phyloP scores from a whole-genome alignment of 1,140 invertebrate species.

The Sinonovacula constricta region DNA sequence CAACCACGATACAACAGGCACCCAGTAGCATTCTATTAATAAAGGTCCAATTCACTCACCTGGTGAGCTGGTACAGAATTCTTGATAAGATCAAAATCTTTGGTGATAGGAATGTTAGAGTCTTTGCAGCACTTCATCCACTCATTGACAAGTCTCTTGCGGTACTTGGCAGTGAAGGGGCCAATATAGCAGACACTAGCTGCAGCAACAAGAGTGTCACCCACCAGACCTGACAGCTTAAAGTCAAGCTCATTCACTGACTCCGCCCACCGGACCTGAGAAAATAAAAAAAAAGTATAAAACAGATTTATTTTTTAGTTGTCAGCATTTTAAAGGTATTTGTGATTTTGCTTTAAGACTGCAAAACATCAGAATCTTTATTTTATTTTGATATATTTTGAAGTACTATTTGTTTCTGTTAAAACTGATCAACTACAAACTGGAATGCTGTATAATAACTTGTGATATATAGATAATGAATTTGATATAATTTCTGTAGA shows the following conservation, averaged over 20 bases:
- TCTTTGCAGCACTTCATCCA: constrained; percentile 70
- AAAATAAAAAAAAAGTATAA: too few relatives aligned
- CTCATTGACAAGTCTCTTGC: constrained; percentile 63
- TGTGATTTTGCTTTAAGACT: too few relatives aligned
- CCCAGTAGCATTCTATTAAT: neutral
- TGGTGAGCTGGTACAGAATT: constrained; percentile 85
- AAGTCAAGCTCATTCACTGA: constrained; percentile 82
- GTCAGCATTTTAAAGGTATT: too few relatives aligned
- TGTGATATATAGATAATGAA: too few relatives aligned
- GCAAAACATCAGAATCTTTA: too few relatives aligned
- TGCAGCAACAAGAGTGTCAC: constrained; percentile 75
- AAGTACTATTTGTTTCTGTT: too few relatives aligned
- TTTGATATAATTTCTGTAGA: too few relatives aligned
- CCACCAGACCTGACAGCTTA: constrained; percentile 74
- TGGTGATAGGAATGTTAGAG: constrained; percentile 73
- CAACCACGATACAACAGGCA: neutral
- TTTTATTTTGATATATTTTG: too few relatives aligned
- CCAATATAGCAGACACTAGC: constrained; percentile 76
- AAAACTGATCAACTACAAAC: too few relatives aligned
- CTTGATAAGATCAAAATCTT: constrained; percentile 83
- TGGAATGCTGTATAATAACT: too few relatives aligned
- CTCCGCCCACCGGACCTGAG: constrained; percentile 87
- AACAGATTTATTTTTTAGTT: too few relatives aligned
- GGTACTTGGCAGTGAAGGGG: constrained; percentile 74
- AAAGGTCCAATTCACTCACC: constrained; percentile 53